Conservation (phyloP, 1,140 invertebrate genomes). For the Drosophila nebulosa region DNA sequence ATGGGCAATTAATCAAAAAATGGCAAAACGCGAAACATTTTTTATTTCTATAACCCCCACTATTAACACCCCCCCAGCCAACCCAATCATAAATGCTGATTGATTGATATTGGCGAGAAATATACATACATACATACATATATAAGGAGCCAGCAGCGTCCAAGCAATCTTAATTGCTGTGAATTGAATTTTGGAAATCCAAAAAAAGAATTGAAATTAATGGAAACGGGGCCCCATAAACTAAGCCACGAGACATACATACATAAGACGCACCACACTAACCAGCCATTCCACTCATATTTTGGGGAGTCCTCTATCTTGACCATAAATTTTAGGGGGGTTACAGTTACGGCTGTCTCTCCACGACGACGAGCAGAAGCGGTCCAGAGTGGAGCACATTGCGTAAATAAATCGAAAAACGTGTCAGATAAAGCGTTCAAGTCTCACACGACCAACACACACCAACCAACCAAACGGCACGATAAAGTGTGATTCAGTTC, state of each 20-base stretch:
- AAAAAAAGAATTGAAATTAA: not conserved
- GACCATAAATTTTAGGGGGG: constrained; percentile 40
- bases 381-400: constrained; percentile 14
- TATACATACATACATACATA: not conserved
- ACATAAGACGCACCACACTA: not conserved
- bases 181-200: constrained; percentile 13
- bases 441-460: constrained; percentile 40
- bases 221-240: not conserved
- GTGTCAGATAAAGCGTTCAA: constrained; percentile 64
- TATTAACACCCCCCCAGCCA: not conserved
- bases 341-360: constrained; percentile 11
- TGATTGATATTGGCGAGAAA: constrained; percentile 20
- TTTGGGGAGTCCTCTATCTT: constrained; percentile 27
- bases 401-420: constrained; percentile 69
- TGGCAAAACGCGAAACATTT: constrained; percentile 21
- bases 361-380: not conserved
- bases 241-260: constrained; percentile 29
- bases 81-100: constrained; percentile 43
- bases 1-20: constrained; percentile 46
- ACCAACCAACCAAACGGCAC: constrained; percentile 28
- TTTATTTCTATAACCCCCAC: constrained; percentile 20
- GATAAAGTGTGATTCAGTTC: constrained; percentile 22
- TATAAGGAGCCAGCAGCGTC: not conserved
- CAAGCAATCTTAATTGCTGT: constrained; percentile 21
- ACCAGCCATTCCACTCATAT: not conserved